phyloP scores from a whole-genome alignment of 2,113 vertebrate species.

The Leuciscus idus region DNA sequence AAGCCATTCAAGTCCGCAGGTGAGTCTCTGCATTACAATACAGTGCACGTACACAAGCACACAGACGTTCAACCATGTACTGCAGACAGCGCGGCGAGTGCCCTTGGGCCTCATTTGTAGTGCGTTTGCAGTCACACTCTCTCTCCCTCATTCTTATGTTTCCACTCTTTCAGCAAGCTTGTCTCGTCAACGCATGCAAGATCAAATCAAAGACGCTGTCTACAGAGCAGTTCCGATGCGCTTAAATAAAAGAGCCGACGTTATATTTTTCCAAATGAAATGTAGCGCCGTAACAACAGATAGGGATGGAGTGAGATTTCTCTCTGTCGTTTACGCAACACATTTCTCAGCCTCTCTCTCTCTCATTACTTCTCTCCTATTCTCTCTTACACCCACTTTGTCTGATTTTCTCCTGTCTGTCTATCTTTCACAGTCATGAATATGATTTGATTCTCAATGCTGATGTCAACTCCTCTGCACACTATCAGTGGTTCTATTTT shows the following conservation, averaged over 20 bases:
- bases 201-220: constrained; percentile 38
- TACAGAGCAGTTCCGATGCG: constrained; percentile 2
- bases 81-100: constrained; percentile 21
- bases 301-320: constrained; percentile 26
- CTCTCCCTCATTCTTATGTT: constrained; percentile 24
- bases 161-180: constrained; percentile 25
- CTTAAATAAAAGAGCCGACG: constrained; percentile 16
- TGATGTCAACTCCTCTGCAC: constrained; percentile 82
- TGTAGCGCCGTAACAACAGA: constrained; percentile 5
- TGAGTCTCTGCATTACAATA: constrained; percentile 61
- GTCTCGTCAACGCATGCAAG: constrained; percentile 27
- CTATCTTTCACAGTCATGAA: constrained; percentile 77
- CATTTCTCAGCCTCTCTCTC: background rate
- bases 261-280: constrained; percentile 24
- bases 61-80: background rate
- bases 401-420: background rate
- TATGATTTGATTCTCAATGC: constrained; percentile 90
- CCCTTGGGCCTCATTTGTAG: constrained; percentile 52
- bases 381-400: background rate
- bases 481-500: constrained; percentile 95
- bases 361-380: background rate
- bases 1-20: constrained; percentile 89
- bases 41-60: constrained; percentile 5
- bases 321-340: constrained; percentile 4
- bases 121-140: constrained; percentile 14